Percentiles rank a stretch among this genome's conserved stretches.
Evolutionary conservation across 2,797 vertebrate species (phyloP).

Genomic region (Argyrosomus regius): DNA sequence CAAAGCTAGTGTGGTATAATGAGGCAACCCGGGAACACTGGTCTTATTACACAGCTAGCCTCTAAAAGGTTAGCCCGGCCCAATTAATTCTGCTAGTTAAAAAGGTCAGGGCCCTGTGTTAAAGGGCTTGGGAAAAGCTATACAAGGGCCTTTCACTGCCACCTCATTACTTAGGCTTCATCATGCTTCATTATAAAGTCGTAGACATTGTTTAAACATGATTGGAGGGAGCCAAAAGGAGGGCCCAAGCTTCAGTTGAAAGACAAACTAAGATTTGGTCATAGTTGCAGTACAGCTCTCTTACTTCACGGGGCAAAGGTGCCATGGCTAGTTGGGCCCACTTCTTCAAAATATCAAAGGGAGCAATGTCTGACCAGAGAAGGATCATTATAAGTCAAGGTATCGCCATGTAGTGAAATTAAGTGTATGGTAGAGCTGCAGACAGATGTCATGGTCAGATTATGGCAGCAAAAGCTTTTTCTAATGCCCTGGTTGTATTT

Average conservation of each 20-base stretch:
- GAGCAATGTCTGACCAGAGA: background rate
- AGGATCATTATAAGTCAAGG: background rate
- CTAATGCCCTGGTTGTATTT: background rate
- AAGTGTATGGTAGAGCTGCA: background rate
- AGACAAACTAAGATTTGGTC: slow-evolving; percentile 26
- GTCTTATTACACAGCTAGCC: slow-evolving; percentile 74
- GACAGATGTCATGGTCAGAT: background rate
- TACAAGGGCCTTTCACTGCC: slow-evolving; percentile 66
- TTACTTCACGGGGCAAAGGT: slow-evolving; percentile 24
- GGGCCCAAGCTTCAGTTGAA: slow-evolving; percentile 17
- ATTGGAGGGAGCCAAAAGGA: slow-evolving; percentile 53
- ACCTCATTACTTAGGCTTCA: slow-evolving; percentile 83
- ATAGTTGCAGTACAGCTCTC: slow-evolving; percentile 5
- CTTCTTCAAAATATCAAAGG: slow-evolving; percentile 1
- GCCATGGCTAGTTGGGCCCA: background rate
- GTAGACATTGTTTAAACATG: slow-evolving; percentile 78
- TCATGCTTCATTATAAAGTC: slow-evolving; percentile 81
- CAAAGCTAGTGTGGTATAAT: slow-evolving; percentile 81
- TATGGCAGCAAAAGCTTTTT: background rate
- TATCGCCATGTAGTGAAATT: background rate
- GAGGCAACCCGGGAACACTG: slow-evolving; percentile 81
- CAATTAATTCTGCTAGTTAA: slow-evolving; percentile 88
- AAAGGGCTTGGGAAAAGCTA: slow-evolving; percentile 78
- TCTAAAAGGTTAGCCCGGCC: slow-evolving; percentile 85
- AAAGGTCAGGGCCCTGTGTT: slow-evolving; percentile 85